Evolutionary conservation across 1,140 invertebrate genomes (phyloP).

Genomic region (Stegodyphus mimosarum): DNA sequence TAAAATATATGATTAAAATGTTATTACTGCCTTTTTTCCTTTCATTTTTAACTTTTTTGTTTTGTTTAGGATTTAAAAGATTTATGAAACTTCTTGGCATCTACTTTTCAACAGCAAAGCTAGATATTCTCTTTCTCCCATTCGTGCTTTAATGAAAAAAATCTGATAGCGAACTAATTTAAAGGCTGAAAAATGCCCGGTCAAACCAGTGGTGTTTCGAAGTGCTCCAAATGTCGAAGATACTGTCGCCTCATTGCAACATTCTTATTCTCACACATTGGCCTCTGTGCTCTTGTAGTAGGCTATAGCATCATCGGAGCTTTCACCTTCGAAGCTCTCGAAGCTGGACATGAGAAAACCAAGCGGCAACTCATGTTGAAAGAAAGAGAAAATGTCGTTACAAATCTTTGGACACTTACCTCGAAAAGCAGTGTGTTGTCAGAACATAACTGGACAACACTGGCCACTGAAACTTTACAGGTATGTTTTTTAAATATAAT

Average conservation of each 20-base stretch:
- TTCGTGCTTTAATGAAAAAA: too few relatives aligned
- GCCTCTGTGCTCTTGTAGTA: conserved; percentile 93
- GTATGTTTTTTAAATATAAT: not conserved
- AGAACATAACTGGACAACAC: conserved; percentile 66
- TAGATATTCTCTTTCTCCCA: too few relatives aligned
- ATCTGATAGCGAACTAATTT: too few relatives aligned
- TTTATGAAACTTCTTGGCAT: too few relatives aligned
- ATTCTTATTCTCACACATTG: conserved; percentile 83
- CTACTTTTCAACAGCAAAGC: too few relatives aligned
- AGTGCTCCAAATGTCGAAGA: conserved; percentile 62
- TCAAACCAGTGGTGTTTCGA: not conserved
- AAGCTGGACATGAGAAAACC: conserved; percentile 61
- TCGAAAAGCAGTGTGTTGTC: conserved; percentile 64
- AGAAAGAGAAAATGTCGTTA: conserved; percentile 59
- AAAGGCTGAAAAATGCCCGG: too few relatives aligned
- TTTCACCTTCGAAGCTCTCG: conserved; percentile 83
- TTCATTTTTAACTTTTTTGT: too few relatives aligned
- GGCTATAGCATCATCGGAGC: conserved; percentile 95
- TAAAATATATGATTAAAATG: too few relatives aligned
- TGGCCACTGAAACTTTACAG: conserved; percentile 33
- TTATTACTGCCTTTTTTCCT: too few relatives aligned
- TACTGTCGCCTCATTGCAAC: conserved; percentile 67
- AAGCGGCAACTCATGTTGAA: conserved; percentile 58
- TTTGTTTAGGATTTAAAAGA: too few relatives aligned
- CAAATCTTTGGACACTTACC: conserved; percentile 67